Evolutionary conservation across 2,888 invertebrate species (phyloP), one percentile per base, ranked within the genome.

Genomic region (Synanthedon formicaeformis): DNA sequence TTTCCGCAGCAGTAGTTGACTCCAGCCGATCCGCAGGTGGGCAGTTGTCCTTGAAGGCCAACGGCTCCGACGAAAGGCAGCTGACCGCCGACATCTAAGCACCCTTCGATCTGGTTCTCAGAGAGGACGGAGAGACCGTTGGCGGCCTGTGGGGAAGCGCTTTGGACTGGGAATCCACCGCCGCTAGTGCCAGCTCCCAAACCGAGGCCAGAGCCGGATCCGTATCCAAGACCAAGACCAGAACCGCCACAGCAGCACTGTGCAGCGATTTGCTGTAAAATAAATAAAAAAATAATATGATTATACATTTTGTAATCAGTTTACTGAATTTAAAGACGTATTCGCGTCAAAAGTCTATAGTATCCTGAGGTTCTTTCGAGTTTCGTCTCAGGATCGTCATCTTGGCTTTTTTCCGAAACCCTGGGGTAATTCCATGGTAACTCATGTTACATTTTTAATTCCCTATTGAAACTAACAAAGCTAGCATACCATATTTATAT

Each of bases 21-120:
- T 5, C 59, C 57, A 12, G 71, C 73, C 41, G 64, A 61, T 10
- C 73, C 75, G 34, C 59, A 58, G 8, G 71, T 63, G 1, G 68
- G 64, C 14, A 75, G 51, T 4, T 54, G 53, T 0, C 72, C 71
- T 51, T 69, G 71, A 3, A 71, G 55, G 45, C 65, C 66, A 0
- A 73, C 72, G 4, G 73, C 66, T 2, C 69, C 70, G 6, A 75
- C 41, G 64, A 79, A 75, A 1, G 75, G 75, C 16, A 75, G 53
- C 41, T 75, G 66, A 50, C 80, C 75, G 50, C 56, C 58, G 0
- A 73, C 64, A 3, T 60, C 56, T 13, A 75, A 51, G 3, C 62
- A 56, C 0, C 75, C 75, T 51, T 71, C 68, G 1, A 74, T 60
- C 14, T 65, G 57, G 48, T 69, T 67, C 40, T 75, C 75, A 10